These are phyloP conservation scores for Melanostoma scalare DNA, from an alignment of 2,888 invertebrate genomes.

Conservation along the genomic window DNA sequence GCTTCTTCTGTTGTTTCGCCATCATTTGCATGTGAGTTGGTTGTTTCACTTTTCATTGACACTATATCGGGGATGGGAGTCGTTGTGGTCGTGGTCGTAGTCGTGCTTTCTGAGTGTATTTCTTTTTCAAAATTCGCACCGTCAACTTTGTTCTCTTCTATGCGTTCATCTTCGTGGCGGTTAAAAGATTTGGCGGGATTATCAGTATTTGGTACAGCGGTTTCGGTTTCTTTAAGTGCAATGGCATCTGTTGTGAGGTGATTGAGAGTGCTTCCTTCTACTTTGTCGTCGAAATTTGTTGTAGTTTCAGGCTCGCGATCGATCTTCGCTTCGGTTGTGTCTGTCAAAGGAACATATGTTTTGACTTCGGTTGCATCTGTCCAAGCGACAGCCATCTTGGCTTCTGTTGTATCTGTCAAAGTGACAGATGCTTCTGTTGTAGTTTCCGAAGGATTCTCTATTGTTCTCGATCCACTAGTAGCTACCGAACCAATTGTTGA, in stretches of 20 bases:
- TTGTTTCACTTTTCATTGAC: constrained; percentile 54
- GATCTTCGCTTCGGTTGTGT: neutral
- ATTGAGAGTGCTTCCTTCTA: constrained; percentile 8
- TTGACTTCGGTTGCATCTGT: too few relatives aligned
- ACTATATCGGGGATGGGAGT: constrained; percentile 16
- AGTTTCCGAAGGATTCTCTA: constrained; percentile 37
- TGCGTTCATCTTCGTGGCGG: constrained; percentile 8
- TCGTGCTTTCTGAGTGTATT: constrained; percentile 36
- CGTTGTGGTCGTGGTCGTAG: constrained; percentile 36
- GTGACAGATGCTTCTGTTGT: constrained; percentile 53
- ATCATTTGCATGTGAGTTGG: constrained; percentile 27
- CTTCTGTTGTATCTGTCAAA: constrained; percentile 66
- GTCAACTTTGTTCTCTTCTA: constrained; percentile 74
- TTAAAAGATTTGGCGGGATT: neutral
- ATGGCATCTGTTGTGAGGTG: constrained; percentile 8
- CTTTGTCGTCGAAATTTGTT: constrained; percentile 1
- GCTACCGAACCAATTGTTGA: too few relatives aligned
- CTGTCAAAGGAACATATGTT: constrained; percentile 22
- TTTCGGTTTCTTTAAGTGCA: constrained; percentile 15
- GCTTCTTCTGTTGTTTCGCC: constrained; percentile 41
- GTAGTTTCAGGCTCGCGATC: constrained; percentile 15
- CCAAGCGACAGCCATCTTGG: neutral
- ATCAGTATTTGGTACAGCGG: constrained; percentile 20
- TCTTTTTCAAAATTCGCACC: constrained; percentile 56
- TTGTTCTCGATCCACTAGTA: too few relatives aligned